Evolutionary conservation across 2,113 vertebrate species (phyloP), one percentile per base, ranked within the genome.

Genomic region (Hypomesus transpacificus): DNA sequence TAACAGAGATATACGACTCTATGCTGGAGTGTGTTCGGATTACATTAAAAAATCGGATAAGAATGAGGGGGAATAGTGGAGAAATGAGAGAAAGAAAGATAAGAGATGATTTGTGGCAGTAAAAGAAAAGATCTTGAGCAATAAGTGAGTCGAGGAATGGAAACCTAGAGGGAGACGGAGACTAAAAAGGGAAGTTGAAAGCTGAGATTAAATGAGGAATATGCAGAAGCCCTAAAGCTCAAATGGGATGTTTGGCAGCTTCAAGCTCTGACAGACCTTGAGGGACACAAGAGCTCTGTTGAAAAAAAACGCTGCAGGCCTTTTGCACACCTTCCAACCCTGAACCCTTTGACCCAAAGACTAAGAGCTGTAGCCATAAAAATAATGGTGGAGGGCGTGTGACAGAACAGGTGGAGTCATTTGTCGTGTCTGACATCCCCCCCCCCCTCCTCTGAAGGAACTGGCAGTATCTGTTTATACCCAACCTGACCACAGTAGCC

Each of bases 351-450:
- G 17, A 52, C 46, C 65, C 71, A 75, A 50, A 3, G 24, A 66
- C 16, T 26, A 3, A 17, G 22, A 28, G 14, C 60, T 60, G 58
- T 26, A 24, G 28, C 28, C 54, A 59, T n/a, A 58, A 51, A 22
- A 17, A 52, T n/a, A 56, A 69, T 52, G 17, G 20, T 69, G 34
- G 24, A 61, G n/a, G 11, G 16, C 62, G 72, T 78, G 67, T 72
- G 82, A 83, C 81, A 70, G 73, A 64, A 84, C 88, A 89, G 88
- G 88, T 85, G 85, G 31, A 89, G 80, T 28, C 17, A 17, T 63
- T 34, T 59, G 79, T 79, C 75, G 77, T 76, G 74, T 76, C 80
- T 80, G 72, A 73, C 63, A 68, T 69, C 71, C 60, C 62, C 7
- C 14, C 71, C 61, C 81, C 83, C 84, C 88, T 82, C 79, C 75